Base-by-base conservation (phyloP, 37 sponge, comb jelly and placozoan species). In the Eunapius fragilis region DNA sequence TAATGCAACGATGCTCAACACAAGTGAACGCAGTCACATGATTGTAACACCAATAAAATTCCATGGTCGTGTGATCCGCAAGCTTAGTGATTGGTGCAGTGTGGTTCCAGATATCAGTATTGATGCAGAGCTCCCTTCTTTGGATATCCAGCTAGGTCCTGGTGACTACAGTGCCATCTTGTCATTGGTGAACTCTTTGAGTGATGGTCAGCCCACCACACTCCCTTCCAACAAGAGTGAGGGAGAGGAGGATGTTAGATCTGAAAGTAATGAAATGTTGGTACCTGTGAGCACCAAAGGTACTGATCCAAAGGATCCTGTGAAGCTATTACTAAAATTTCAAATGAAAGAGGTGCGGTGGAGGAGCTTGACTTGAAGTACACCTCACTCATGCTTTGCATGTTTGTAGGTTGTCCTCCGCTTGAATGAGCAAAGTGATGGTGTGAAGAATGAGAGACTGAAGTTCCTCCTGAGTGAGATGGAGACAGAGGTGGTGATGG, bases 11-110 rank as follows among this genome's bases (percentile, higher is more conserved):
- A 45, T 45, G 47, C 9, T 45, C 7, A 45, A 45, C 4, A 45
- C 47, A 45, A 9, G 9, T 11, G 47, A 45, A 11, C 47, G 47
- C 47, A 45, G 47, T 79, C 85, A 84, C 41, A 32, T 79, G 80
- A 83, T 89, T 68, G 35, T 89, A 74, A 79, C 37, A 80, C 89
- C 89, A 31, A 41, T 89, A n/a, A 38, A 79, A 67, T 84, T 84
- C 72, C 34, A 67, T 30, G 89, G 85, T 78, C 38, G 25, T 28
- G 75, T 90, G 33, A 85, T 37, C 31, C 81, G 90, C 17, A 69
- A 76, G 24, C 86, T 90, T 38, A 85, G 86, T 76, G 49, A 23
- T 2, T 80, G 82, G 86, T 85, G 86, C 68, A 68, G 36, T 2
- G 70, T 23, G 25, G 35, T 90, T 2, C 90, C 90, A 30, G 77